A percentile compares a stretch with the other conserved stretches of the same genome.
Evolutionary conservation across 2,888 invertebrate genomes (phyloP).

Genomic region (Camponotus fellah): DNA sequence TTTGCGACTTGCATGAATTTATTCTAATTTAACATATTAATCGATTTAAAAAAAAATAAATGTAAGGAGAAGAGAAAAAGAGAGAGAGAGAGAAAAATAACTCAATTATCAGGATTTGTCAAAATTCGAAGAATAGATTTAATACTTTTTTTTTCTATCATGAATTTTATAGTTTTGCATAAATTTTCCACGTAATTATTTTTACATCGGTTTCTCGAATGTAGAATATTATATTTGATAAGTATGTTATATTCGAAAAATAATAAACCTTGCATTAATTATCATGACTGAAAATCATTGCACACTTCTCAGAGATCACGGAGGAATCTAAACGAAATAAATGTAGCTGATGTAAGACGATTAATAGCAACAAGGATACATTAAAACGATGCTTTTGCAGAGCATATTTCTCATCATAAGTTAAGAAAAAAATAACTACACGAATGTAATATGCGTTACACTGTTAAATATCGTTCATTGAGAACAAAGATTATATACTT

Average conservation of each 20-base stretch:
- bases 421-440: neutral
- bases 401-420: neutral
- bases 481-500: slow-evolving; percentile 37
- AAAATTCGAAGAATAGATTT: neutral
- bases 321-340: neutral
- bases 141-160: neutral
- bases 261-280: slow-evolving; percentile 14
- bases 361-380: neutral
- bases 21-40: neutral
- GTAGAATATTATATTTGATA: neutral
- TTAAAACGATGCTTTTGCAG: neutral
- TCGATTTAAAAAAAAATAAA: neutral
- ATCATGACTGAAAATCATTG: neutral
- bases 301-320: slow-evolving; percentile 3
- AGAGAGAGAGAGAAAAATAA: too few relatives aligned
- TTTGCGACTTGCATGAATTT: neutral
- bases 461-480: slow-evolving; percentile 12
- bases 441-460: neutral
- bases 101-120: neutral
- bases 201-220: neutral
- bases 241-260: neutral
- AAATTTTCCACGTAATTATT: neutral
- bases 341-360: neutral
- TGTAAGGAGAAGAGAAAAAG: too few relatives aligned
- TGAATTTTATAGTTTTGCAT: neutral